A percentile compares a stretch with the other conserved stretches of the same genome.
Conservation (phyloP, 2,888 invertebrate genomes). For the Theretra japonica region DNA sequence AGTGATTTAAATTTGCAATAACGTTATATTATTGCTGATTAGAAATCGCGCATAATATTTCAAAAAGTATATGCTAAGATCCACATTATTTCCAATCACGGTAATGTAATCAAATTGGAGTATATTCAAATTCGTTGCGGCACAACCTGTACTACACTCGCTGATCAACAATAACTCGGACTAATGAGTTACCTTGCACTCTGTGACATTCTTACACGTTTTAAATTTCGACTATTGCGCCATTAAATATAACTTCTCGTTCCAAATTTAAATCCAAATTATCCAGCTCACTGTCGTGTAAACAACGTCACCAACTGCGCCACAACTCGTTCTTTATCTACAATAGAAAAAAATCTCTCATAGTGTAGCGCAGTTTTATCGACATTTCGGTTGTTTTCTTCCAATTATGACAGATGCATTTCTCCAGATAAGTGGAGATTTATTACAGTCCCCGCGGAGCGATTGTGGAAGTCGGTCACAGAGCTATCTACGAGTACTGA, state of each 20-base stretch:
- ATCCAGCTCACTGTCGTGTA: not conserved
- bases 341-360: not conserved
- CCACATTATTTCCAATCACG: too few relatives aligned
- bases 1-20: too few relatives aligned
- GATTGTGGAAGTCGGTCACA: constrained; percentile 70
- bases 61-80: too few relatives aligned
- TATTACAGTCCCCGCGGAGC: constrained; percentile 61
- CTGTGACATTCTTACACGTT: too few relatives aligned
- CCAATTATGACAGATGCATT: constrained; percentile 53
- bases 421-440: constrained; percentile 63
- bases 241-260: not conserved
- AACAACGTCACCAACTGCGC: not conserved
- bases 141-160: too few relatives aligned
- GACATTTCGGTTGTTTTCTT: constrained; percentile 30
- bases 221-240: too few relatives aligned
- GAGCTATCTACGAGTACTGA: constrained; percentile 59
- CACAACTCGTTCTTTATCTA: not conserved
- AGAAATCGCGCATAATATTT: too few relatives aligned
- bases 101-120: too few relatives aligned
- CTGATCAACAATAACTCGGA: too few relatives aligned
- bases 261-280: not conserved
- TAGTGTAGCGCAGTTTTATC: constrained; percentile 21
- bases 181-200: too few relatives aligned
- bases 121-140: too few relatives aligned
- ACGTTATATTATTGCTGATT: too few relatives aligned